Percentiles rank a stretch among this genome's conserved stretches.
phyloP scores from a whole-genome alignment of 2,797 vertebrate species.

The Furcifer pardalis region DNA sequence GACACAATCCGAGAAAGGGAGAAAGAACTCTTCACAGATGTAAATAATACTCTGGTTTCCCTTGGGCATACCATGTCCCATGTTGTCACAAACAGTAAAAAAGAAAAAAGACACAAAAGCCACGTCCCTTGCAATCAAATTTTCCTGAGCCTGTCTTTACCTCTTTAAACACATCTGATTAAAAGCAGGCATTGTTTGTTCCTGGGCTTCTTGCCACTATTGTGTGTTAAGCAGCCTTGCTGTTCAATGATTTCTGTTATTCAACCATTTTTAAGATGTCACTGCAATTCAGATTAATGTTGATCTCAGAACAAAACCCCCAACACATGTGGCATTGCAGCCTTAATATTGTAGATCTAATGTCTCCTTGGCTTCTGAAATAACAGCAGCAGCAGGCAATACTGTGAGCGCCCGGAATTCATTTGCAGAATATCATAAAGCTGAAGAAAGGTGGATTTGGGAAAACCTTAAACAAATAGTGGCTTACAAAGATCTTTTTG shows the following conservation, averaged over 20 bases:
- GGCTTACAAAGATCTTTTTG: not conserved
- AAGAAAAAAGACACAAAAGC: not conserved
- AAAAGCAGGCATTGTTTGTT: slow-evolving; percentile 49
- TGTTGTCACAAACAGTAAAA: not conserved
- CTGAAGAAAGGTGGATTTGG: not conserved
- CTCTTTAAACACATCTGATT: slow-evolving; percentile 29
- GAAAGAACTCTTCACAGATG: not conserved
- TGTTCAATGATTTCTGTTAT: slow-evolving; percentile 13
- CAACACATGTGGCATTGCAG: not conserved
- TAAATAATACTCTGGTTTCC: slow-evolving; percentile 7
- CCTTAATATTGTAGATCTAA: not conserved
- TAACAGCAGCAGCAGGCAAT: not conserved
- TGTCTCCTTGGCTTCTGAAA: not conserved
- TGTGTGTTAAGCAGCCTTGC: slow-evolving; percentile 49
- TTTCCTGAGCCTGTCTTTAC: slow-evolving; percentile 12
- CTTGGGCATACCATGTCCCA: not conserved
- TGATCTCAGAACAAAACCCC: not conserved
- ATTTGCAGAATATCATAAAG: not conserved
- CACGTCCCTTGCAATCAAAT: slow-evolving; percentile 46
- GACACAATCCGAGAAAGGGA: not conserved
- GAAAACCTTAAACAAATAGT: not conserved
- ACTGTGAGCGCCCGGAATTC: not conserved
- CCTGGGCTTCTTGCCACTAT: slow-evolving; percentile 61
- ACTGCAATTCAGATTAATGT: not conserved
- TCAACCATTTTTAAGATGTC: slow-evolving; percentile 37